Base-by-base conservation (phyloP, 2,888 invertebrate species). In the Microdon myrmicae region DNA sequence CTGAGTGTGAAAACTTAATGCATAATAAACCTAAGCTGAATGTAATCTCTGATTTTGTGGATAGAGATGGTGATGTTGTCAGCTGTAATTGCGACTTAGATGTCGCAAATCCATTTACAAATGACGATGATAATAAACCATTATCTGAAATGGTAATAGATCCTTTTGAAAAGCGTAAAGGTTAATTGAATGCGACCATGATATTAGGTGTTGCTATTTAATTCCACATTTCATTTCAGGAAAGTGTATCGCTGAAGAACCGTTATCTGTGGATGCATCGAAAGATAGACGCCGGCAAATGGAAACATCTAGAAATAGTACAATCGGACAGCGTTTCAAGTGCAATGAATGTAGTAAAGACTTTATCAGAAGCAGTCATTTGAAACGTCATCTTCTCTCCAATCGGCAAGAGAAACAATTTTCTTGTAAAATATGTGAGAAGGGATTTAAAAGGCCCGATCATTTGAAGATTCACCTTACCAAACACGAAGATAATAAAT, bases 351-450 rank as follows among this genome's bases (percentile, higher is more conserved):
- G n/a, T n/a, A n/a, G n/a, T n/a, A n/a, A n/a, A n/a, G n/a, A n/a
- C n/a, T n/a, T n/a, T n/a, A n/a, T n/a, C n/a, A n/a, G n/a, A n/a
- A n/a, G n/a, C n/a, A n/a, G n/a, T n/a, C n/a, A n/a, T n/a, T n/a
- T n/a, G n/a, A n/a, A n/a, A n/a, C n/a, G n/a, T n/a, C n/a, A n/a
- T n/a, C n/a, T n/a, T n/a, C n/a, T n/a, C n/a, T n/a, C n/a, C n/a
- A n/a, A n/a, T n/a, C n/a, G n/a, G n/a, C n/a, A n/a, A n/a, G n/a
- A n/a, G n/a, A n/a, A 81, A 61, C 79, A 78, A 1, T 80, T 77
- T 67, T 75, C 76, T 23, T 84, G 84, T 70, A 81, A 81, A 9
- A 73, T 81, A 26, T 84, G 84, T 61, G 74, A 79, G 37, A 81
- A 81, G 54, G 77, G 80, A 3, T 85, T 84, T 69, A 75, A 76